Percentiles rank a stretch among this genome's conserved stretches.
Evolutionary conservation across 1,140 invertebrate species (phyloP).

Genomic region (Thereuonema tuberculata): DNA sequence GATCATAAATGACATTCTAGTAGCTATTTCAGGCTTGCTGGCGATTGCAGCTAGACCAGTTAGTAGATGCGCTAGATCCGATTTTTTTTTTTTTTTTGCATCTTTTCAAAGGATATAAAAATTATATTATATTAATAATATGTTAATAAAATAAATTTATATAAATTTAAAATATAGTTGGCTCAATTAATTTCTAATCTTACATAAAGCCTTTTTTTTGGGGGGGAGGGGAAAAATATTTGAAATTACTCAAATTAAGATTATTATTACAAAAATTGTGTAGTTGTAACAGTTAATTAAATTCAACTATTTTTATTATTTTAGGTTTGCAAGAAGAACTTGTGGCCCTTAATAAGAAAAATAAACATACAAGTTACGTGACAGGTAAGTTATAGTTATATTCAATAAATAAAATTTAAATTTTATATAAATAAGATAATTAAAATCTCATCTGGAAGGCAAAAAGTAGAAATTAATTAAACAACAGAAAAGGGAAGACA

Average conservation of each 20-base stretch:
- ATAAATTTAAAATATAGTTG: background rate
- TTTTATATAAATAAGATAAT: background rate
- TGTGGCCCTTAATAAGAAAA: slow-evolving; percentile 49
- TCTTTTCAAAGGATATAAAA: background rate
- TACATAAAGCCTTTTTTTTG: background rate
- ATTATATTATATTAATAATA: too few species aligned
- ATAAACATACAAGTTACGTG: slow-evolving; percentile 90
- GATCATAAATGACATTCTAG: too few species aligned
- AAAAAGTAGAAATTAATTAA: slow-evolving; percentile 13
- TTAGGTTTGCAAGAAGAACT: slow-evolving; percentile 57
- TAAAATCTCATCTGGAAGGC: background rate
- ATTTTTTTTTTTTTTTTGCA: background rate
- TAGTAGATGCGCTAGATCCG: too few species aligned
- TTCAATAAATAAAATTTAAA: background rate
- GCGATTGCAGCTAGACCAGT: too few species aligned
- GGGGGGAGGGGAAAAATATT: too few species aligned
- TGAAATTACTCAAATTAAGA: background rate
- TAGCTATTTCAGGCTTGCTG: too few species aligned
- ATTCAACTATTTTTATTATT: slow-evolving; percentile 11
- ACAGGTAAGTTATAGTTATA: slow-evolving; percentile 37
- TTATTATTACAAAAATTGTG: background rate
- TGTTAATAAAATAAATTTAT: too few species aligned
- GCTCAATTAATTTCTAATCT: background rate
- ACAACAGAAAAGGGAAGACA: too few species aligned
- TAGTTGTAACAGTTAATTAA: slow-evolving; percentile 3